Evolutionary conservation across 2,797 vertebrate species (phyloP), one percentile per base, ranked within the genome.

Genomic region (Pelodytes ibericus): DNA sequence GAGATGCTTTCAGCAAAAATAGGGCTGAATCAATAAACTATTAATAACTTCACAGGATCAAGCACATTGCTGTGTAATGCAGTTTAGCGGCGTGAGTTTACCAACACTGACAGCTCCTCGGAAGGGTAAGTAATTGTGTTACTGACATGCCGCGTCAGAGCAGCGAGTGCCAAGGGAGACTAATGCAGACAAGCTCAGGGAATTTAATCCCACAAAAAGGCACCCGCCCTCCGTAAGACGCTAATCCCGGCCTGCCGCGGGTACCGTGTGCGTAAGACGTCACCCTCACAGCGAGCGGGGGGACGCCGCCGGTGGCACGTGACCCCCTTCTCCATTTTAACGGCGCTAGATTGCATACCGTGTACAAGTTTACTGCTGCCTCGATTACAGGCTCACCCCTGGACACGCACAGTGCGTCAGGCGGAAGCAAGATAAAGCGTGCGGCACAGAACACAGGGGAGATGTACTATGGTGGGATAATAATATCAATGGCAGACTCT

Each of bases 1-100:
- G 67, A 79, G 41, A 64, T 11, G 24, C 74, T 78, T 82, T 83
- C 44, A 25, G 71, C 63, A 6, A 79, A 22, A 36, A 80, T 2
- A 81, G 82, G 62, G 80, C 3, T 49, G 25, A 71, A 88, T 91
- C 88, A 62, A 91, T 92, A 86, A 86, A 84, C 86, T 86, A 88
- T 84, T 87, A 89, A 87, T 87, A 89, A 87, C 78, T 30, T 82
- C 74, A 61, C 72, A 73, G 85, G 83, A 83, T 85, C 84, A 51
- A n/a, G 83, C 86, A 62, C 69, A 76, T 84, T 84, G 81, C 82
- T 47, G 33, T 4, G 85, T 80, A 80, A 87, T 82, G 86, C 31
- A 25, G 62, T 83, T 85, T 79, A 87, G 86, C 76, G 77, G 87
- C 84, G 33, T 39, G 86, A 86, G 81, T 83, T 91, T 80, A 83